phyloP scores from a whole-genome alignment of 2,113 vertebrate genomes.

The Gymnorhina tibicen region DNA sequence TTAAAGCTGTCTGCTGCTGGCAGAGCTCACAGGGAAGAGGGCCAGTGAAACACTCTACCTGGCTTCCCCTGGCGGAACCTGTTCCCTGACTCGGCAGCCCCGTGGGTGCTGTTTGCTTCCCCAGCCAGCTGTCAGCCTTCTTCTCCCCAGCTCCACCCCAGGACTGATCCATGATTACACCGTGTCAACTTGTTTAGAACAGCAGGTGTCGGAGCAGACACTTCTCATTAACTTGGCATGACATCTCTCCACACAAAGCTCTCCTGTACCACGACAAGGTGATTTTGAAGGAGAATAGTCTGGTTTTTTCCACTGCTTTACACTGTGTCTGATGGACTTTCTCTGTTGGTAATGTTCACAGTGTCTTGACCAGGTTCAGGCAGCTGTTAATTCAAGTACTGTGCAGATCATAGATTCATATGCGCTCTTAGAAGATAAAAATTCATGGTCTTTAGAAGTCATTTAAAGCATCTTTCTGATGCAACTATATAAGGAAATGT shows the following conservation, averaged over 20 bases:
- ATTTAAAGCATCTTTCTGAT: neutral
- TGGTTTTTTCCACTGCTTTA: neutral
- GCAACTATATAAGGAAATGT: neutral
- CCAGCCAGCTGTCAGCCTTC: neutral
- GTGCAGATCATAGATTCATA: neutral
- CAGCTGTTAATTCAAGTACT: neutral
- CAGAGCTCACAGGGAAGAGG: neutral
- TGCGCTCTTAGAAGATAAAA: neutral
- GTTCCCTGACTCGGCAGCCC: accelerated
- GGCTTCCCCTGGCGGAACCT: accelerated
- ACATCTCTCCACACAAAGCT: neutral
- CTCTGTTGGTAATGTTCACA: neutral
- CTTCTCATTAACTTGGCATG: neutral
- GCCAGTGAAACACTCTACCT: neutral
- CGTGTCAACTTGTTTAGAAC: neutral
- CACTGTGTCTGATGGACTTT: neutral
- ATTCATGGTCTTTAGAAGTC: neutral
- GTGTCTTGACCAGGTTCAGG: neutral
- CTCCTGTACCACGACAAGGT: neutral
- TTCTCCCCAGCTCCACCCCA: neutral
- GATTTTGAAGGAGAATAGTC: neutral
- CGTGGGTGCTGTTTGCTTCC: accelerated
- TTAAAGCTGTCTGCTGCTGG: neutral
- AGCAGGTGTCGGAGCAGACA: neutral
- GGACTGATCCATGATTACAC: neutral